Evolutionary conservation across 2,113 vertebrate genomes (phyloP).

Genomic region (Macrotus californicus): DNA sequence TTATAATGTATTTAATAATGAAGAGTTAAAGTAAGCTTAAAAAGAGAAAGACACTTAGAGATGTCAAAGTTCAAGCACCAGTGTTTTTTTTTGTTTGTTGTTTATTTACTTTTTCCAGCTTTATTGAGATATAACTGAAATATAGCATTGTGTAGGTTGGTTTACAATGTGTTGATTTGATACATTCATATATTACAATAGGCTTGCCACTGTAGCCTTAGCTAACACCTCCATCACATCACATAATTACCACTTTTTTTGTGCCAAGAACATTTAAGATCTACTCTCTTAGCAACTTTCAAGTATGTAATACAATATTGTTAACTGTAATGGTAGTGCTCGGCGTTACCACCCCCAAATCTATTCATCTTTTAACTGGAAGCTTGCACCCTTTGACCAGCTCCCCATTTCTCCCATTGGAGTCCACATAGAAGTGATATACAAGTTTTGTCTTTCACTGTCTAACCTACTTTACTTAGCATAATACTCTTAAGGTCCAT

Average conservation of each 20-base stretch:
- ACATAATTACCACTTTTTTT: neutral
- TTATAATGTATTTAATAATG: neutral
- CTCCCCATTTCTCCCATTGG: neutral
- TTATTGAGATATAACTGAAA: neutral
- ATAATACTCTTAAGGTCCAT: neutral
- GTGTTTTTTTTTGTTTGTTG: neutral
- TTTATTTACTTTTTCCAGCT: neutral
- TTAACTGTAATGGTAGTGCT: neutral
- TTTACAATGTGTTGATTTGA: neutral
- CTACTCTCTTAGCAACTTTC: neutral
- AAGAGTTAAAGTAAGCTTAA: constrained; percentile 13
- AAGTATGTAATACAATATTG: neutral
- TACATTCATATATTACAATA: neutral
- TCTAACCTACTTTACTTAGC: neutral
- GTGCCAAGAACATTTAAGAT: neutral
- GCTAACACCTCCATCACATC: neutral
- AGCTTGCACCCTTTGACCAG: neutral
- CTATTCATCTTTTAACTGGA: neutral
- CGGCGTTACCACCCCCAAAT: neutral
- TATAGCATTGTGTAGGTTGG: neutral
- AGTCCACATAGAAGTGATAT: neutral
- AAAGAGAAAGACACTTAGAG: neutral
- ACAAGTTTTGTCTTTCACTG: neutral
- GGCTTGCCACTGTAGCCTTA: neutral
- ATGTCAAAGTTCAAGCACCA: neutral